These are phyloP conservation scores for Sinocyclocheilus maitianheensis DNA, from an alignment of 2,113 vertebrate species.

Conservation along the genomic window DNA sequence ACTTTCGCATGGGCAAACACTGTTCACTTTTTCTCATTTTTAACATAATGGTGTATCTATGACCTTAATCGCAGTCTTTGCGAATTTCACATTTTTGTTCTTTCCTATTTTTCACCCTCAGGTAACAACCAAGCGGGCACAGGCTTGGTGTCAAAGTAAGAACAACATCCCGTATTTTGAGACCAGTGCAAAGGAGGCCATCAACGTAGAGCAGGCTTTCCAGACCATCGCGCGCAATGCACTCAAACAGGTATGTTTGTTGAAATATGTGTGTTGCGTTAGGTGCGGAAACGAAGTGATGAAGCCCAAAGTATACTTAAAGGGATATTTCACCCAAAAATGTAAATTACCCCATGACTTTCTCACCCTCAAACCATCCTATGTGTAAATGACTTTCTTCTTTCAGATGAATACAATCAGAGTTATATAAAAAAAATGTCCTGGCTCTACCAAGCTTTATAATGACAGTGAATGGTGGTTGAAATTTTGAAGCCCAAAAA, in stretches of 20 bases:
- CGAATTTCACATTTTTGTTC: background rate
- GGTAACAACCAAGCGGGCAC: conserved; percentile 97
- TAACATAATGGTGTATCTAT: background rate
- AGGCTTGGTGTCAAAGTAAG: conserved; percentile 99
- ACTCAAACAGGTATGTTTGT: conserved; percentile 89
- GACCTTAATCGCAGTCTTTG: background rate
- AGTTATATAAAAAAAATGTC: too few species aligned
- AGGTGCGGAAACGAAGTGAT: background rate
- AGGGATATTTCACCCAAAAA: too few species aligned
- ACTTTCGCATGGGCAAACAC: background rate
- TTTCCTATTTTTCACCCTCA: conserved; percentile 58
- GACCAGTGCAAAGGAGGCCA: conserved; percentile 99
- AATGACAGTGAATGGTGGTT: too few species aligned
- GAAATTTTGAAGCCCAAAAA: too few species aligned
- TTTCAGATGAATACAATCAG: too few species aligned
- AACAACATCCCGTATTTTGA: conserved; percentile 99
- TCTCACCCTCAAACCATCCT: too few species aligned
- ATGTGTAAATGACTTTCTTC: too few species aligned
- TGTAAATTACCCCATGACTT: too few species aligned
- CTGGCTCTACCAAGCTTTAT: too few species aligned
- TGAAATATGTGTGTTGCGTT: background rate
- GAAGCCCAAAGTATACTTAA: background rate
- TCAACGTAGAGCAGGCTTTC: conserved; percentile 99
- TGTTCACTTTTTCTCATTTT: background rate
- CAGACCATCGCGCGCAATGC: conserved; percentile 98